These are phyloP conservation scores for Callitettix versicolor DNA, from an alignment of 1,140 invertebrate species.

Conservation along the genomic window DNA sequence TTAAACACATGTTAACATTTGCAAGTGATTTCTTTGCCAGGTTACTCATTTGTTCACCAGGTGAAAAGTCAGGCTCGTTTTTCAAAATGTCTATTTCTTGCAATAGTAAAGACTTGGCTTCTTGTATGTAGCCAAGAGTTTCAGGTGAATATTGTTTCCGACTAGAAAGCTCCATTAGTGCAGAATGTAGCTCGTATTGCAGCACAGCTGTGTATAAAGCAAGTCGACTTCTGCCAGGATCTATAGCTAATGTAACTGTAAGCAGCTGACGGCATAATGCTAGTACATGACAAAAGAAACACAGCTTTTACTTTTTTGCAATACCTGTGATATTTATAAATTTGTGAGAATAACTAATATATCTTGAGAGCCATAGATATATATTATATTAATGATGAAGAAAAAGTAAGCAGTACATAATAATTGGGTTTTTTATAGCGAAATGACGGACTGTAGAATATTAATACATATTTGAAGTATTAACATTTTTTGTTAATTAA, in stretches of 20 bases:
- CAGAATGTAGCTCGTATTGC: constrained; percentile 52
- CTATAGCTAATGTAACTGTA: constrained; percentile 47
- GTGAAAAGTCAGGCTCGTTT: constrained; percentile 38
- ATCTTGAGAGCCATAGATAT: no score
- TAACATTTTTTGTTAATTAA: no score
- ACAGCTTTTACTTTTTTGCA: no score
- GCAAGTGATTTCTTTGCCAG: constrained; percentile 11
- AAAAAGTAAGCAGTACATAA: no score
- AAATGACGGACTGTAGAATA: no score
- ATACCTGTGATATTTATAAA: no score
- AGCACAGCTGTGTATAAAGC: constrained; percentile 59
- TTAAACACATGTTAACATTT: neutral
- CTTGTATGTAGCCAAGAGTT: constrained; percentile 31
- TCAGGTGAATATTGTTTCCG: constrained; percentile 35
- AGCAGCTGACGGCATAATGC: constrained; percentile 57
- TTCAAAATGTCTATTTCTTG: constrained; percentile 37
- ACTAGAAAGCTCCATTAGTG: constrained; percentile 41
- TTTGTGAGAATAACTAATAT: no score
- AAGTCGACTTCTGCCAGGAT: constrained; percentile 56
- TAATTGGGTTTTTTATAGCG: no score
- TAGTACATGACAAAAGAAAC: neutral
- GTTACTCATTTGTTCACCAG: constrained; percentile 31
- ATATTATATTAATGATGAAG: no score
- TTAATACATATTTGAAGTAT: no score
- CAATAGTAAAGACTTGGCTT: constrained; percentile 33